Conservation (phyloP, 2,113 vertebrate genomes). For the Erpornis zantholeuca region DNA sequence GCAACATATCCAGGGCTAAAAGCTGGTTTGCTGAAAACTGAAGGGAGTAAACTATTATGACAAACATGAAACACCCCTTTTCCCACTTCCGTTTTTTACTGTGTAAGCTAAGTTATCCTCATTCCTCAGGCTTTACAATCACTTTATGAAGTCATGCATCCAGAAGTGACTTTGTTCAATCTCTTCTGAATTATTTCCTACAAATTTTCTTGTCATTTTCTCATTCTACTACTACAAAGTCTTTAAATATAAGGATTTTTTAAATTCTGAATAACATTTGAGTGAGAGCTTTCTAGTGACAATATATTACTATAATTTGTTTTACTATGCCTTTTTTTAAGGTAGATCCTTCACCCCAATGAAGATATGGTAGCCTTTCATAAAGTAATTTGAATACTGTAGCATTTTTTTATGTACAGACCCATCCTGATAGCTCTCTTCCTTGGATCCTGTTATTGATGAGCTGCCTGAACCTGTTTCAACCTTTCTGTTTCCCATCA, state of each 20-base stretch:
- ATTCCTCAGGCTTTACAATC: not conserved
- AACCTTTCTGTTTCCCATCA: not conserved
- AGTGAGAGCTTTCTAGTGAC: not conserved
- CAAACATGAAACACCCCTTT: not conserved
- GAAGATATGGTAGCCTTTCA: not conserved
- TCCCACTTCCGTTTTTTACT: not conserved
- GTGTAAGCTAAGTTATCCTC: not conserved
- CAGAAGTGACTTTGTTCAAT: not conserved
- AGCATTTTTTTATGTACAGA: not conserved
- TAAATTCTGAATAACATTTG: not conserved
- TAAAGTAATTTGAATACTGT: not conserved
- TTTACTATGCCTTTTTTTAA: not conserved
- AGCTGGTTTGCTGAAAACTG: not conserved
- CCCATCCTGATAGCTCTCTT: not conserved
- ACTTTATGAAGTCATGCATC: not conserved
- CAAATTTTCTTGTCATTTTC: not conserved
- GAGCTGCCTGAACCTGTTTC: not conserved
- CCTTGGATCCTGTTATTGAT: not conserved
- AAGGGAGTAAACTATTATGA: not conserved
- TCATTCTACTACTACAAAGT: not conserved
- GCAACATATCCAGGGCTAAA: not conserved
- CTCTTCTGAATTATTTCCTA: not conserved
- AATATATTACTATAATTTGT: not conserved
- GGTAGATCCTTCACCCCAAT: not conserved
- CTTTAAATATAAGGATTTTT: not conserved